phyloP scores from a whole-genome alignment of 1,140 invertebrate species.

The Drosophila teissieri region DNA sequence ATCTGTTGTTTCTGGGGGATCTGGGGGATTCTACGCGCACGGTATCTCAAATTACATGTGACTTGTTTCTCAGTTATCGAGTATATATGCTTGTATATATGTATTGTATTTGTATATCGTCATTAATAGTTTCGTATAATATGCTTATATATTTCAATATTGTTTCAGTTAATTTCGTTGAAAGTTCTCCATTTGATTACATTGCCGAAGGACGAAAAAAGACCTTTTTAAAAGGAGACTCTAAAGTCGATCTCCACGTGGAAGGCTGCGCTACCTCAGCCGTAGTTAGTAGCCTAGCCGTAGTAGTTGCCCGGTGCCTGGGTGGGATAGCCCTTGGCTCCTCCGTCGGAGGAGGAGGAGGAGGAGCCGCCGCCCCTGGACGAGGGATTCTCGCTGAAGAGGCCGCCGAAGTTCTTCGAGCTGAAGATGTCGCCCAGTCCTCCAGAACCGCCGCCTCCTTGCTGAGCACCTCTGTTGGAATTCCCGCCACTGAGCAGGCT shows the following conservation, averaged over 20 bases:
- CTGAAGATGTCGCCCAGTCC: conserved; percentile 70
- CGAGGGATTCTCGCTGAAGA: conserved; percentile 79
- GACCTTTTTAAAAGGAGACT: background rate
- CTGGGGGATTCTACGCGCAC: conserved; percentile 14
- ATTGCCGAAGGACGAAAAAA: conserved; percentile 30
- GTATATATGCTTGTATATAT: conserved; percentile 40
- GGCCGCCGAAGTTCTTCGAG: conserved; percentile 77
- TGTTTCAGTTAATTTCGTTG: conserved; percentile 49
- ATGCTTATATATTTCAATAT: conserved; percentile 46
- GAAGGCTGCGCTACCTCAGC: conserved; percentile 10
- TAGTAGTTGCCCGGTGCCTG: conserved; percentile 70
- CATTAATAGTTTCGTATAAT: conserved; percentile 49
- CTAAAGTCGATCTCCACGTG: background rate
- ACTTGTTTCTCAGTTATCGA: conserved; percentile 21
- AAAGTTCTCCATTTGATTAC: conserved; percentile 69
- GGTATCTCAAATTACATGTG: conserved; percentile 12
- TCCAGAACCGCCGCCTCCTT: conserved; percentile 46
- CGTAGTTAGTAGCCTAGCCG: conserved; percentile 67
- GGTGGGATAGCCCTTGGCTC: conserved; percentile 75
- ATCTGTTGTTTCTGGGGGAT: background rate
- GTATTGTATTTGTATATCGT: conserved; percentile 56
- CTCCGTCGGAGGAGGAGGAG: conserved; percentile 21
- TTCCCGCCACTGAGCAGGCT: conserved; percentile 65
- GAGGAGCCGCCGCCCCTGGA: conserved; percentile 34
- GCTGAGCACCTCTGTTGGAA: conserved; percentile 22